Conservation (phyloP, 2,113 vertebrate species). For the Prietella phreatophila region DNA sequence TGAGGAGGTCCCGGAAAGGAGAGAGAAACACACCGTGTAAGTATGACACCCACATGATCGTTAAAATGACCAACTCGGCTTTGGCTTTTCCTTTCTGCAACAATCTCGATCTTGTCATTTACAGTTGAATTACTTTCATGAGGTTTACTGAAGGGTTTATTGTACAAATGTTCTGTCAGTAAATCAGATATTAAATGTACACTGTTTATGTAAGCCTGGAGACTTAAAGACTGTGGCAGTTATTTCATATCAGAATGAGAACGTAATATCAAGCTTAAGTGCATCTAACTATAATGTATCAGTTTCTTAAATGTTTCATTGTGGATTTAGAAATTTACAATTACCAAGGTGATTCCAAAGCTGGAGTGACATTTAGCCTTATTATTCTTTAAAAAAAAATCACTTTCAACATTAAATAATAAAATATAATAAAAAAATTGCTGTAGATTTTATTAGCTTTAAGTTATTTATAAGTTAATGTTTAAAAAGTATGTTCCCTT, state of each 20-base stretch:
- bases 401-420: not conserved
- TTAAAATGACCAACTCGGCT: not conserved
- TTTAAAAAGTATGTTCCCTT: not conserved
- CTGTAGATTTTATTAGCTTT: not conserved
- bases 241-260: not conserved
- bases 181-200: not conserved
- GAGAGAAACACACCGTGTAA: slow-evolving; percentile 61
- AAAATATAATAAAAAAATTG: no score
- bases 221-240: not conserved
- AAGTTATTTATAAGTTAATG: no score
- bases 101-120: not conserved
- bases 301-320: not conserved
- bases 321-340: not conserved
- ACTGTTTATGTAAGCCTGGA: not conserved
- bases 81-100: not conserved
- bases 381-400: not conserved
- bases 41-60: slow-evolving; percentile 39
- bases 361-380: not conserved
- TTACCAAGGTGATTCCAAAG: not conserved
- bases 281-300: not conserved
- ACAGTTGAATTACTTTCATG: not conserved
- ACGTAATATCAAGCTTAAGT: not conserved
- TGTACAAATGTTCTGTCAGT: not conserved
- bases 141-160: not conserved
- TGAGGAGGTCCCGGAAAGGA: slow-evolving; percentile 50